Evolutionary conservation across 2,797 vertebrate genomes (phyloP).

Genomic region (Pelochelys cantorii): DNA sequence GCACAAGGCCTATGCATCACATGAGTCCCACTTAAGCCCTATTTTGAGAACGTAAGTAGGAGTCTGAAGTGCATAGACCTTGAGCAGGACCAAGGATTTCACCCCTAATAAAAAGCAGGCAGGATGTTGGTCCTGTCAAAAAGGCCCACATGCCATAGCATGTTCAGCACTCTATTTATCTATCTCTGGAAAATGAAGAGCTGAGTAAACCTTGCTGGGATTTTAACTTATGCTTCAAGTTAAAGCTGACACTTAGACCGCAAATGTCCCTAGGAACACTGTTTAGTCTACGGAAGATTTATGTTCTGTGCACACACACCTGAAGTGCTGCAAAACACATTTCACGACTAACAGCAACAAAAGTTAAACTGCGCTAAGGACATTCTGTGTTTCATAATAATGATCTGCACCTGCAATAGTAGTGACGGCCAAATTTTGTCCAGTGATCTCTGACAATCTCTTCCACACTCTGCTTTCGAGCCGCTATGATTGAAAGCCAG

Average conservation of each 20-base stretch:
- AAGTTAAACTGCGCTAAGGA: not conserved
- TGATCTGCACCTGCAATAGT: conserved; percentile 92
- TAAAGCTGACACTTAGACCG: not conserved
- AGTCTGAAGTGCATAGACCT: not conserved
- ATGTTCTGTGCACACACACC: not conserved
- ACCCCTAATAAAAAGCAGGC: not conserved
- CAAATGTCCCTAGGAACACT: not conserved
- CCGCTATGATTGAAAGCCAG: conserved; percentile 95
- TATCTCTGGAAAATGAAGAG: not conserved
- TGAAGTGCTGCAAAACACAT: not conserved
- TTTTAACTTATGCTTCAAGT: not conserved
- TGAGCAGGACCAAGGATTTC: not conserved
- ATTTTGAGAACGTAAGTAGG: rapidly evolving
- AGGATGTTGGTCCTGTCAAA: not conserved
- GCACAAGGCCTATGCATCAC: not conserved
- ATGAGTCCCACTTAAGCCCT: not conserved
- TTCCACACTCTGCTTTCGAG: conserved; percentile 93
- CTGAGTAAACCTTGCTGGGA: not conserved
- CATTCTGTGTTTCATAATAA: not conserved
- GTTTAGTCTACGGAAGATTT: not conserved
- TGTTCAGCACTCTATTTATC: not conserved
- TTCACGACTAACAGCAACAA: not conserved
- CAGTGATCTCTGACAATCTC: conserved; percentile 95
- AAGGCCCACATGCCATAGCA: not conserved
- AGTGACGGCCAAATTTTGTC: conserved; percentile 96